A percentile compares a stretch with the other conserved stretches of the same genome.
Evolutionary conservation across 2,888 invertebrate species (phyloP).

Genomic region (Stenodema calcarata): DNA sequence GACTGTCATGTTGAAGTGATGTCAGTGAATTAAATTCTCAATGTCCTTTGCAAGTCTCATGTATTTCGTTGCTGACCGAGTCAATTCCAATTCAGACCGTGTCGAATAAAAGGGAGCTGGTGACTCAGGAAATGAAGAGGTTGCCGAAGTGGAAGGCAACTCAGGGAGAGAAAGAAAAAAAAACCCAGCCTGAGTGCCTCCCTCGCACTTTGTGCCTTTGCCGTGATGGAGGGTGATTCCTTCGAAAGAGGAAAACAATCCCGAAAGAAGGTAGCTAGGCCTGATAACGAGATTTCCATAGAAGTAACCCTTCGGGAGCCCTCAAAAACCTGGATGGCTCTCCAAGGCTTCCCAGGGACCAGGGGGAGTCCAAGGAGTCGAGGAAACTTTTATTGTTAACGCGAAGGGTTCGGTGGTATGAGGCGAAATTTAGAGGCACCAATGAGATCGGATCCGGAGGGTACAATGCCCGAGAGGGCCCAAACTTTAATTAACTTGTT

Average conservation of each 20-base stretch:
- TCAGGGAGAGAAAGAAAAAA: background rate
- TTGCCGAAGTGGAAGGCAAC: background rate
- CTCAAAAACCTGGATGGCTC: background rate
- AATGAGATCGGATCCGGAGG: background rate
- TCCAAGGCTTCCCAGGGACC: background rate
- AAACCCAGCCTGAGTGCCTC: background rate
- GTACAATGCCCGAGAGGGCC: slow-evolving; percentile 12
- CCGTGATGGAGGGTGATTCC: background rate
- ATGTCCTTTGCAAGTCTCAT: no score
- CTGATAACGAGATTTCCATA: slow-evolving; percentile 23
- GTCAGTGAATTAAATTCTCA: no score
- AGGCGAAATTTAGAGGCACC: slow-evolving; percentile 11
- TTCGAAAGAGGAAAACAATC: background rate
- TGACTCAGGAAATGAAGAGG: no score
- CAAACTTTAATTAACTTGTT: slow-evolving; percentile 46
- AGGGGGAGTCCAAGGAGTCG: background rate
- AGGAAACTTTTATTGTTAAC: slow-evolving; percentile 40
- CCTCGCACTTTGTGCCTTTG: background rate
- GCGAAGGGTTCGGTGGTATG: background rate
- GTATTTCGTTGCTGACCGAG: background rate
- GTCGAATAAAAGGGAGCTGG: background rate
- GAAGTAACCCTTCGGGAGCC: slow-evolving; percentile 13
- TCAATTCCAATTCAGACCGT: background rate
- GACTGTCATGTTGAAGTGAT: no score
- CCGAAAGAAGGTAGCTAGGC: background rate